Evolutionary conservation across 2,113 vertebrate species (phyloP).

Genomic region (Neodon shergylaensis): DNA sequence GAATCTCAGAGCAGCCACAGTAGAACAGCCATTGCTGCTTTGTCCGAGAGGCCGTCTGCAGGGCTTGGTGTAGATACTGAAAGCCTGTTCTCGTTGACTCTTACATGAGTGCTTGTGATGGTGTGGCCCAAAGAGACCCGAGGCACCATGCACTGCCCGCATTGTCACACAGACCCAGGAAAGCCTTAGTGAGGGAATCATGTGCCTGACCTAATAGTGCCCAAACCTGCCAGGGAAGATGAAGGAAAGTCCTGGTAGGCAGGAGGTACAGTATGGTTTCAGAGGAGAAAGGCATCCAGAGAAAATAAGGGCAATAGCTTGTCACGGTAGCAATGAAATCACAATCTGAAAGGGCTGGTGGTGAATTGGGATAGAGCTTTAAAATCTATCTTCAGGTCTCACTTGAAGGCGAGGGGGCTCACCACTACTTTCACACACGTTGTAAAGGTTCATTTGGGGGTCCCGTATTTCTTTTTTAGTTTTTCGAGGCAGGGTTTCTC

Average conservation of each 20-base stretch:
- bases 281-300: not conserved
- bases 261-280: not conserved
- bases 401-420: not conserved
- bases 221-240: not conserved
- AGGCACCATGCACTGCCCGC: not conserved
- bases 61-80: not conserved
- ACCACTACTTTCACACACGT: not conserved
- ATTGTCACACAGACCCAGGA: not conserved
- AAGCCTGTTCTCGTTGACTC: not conserved
- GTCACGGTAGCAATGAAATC: not conserved
- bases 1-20: conserved; percentile 69
- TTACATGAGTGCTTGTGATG: not conserved
- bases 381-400: not conserved
- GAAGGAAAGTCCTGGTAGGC: not conserved
- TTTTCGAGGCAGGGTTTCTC: too few species aligned
- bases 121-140: not conserved
- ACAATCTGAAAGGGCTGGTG: not conserved
- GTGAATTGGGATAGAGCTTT: not conserved
- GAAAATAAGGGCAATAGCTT: not conserved
- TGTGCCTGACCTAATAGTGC: not conserved
- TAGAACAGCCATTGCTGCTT: conserved; percentile 57
- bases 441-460: not conserved
- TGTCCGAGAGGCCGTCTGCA: not conserved
- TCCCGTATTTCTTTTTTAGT: too few species aligned
- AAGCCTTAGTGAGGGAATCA: not conserved